Evolutionary conservation across 2,113 vertebrate genomes (phyloP).

Genomic region (Strix uralensis): DNA sequence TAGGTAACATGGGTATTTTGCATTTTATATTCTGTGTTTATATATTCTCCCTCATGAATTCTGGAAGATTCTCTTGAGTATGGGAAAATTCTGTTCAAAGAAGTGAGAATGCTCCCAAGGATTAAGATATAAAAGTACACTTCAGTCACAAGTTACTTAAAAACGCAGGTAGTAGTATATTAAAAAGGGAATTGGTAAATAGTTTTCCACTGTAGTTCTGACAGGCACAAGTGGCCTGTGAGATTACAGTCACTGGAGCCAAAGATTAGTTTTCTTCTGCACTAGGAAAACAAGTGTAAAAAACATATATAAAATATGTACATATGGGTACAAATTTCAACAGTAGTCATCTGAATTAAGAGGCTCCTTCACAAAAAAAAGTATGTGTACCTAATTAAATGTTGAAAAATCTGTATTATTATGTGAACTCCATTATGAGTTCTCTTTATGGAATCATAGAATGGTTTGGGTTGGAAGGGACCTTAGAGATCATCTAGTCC

Average conservation of each 20-base stretch:
- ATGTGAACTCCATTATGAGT: too few species aligned
- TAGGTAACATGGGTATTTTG: neutral
- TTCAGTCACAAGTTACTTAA: neutral
- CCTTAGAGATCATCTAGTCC: too few species aligned
- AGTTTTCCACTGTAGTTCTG: neutral
- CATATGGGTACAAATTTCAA: too few species aligned
- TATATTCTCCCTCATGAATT: neutral
- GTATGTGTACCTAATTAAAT: too few species aligned
- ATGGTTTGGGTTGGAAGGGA: too few species aligned
- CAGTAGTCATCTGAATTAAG: too few species aligned
- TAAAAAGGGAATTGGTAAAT: neutral
- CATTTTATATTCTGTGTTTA: neutral
- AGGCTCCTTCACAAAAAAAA: too few species aligned
- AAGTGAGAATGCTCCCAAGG: neutral
- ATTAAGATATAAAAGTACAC: neutral
- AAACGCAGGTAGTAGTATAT: neutral
- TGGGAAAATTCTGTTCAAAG: neutral
- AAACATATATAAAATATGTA: too few species aligned
- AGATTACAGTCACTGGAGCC: neutral
- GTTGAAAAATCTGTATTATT: too few species aligned
- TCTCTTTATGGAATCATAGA: too few species aligned
- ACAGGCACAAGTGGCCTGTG: neutral
- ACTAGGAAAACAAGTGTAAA: neutral
- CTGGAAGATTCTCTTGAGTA: neutral
- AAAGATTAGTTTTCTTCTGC: neutral